Base-by-base conservation (phyloP, 1,140 invertebrate genomes). In the Psilanteris sp. region DNA sequence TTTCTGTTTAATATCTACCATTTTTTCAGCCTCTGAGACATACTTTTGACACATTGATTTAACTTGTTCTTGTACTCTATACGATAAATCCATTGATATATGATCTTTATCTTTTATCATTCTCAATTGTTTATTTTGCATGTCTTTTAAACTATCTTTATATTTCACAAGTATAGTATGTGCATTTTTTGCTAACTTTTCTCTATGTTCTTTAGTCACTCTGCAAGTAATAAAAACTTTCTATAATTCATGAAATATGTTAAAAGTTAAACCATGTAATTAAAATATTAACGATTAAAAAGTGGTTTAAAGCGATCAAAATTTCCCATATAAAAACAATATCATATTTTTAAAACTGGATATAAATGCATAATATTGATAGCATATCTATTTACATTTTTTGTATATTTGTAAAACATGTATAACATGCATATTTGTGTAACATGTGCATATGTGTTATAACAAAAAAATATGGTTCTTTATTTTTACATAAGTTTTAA, bases 181-280 rank as follows among this genome's bases (percentile, higher is more conserved):
- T 0, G 96, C 96, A 90, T 93, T 95, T 89, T 97, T 97, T 0
- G 94, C 91, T 31, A 98, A 89, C 32, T 89, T 90, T 89, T 98
- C 96, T 79, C 97, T 90, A 82, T 98, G 94, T 87, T 98, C 97
- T 82, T 94, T 95, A 2, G 97, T 98, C 0, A 98, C 93, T 87
- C 93, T 94, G 77, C 82, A 80, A 83, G 72, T 79, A 67, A 61
- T 39, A 11, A 7, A n/a, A n/a, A 22, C 11, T 27, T 32, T 8
- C 43, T 34, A 7, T 26, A 26, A 3, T 6, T 3, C 6, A 2
- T 20, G 18, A 3, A 20, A 20, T 20, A 20, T 20, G 6, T 3
- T 29, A 29, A 9, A 4, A 29, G 8, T 29, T 7, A 55, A 43
- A n/a, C n/a, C n/a, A n/a, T n/a, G n/a, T n/a, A n/a, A n/a, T n/a